A percentile compares a stretch with the other conserved stretches of the same genome.
These are phyloP conservation scores for Empidonax alnorum DNA, from an alignment of 2,113 vertebrate genomes.

Conservation along the genomic window DNA sequence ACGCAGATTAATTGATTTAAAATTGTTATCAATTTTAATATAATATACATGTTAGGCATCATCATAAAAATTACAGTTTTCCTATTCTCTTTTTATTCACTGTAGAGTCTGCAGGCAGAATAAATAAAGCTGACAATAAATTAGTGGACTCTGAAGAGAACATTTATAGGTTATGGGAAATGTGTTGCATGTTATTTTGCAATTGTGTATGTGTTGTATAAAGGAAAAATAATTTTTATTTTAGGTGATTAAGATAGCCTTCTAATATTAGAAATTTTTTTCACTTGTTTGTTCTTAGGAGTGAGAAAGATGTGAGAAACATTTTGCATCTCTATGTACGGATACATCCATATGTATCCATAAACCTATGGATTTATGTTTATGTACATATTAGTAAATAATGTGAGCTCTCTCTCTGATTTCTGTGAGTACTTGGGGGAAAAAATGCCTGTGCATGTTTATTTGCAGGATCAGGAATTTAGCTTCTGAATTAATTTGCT, in stretches of 20 bases:
- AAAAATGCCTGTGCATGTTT: background rate
- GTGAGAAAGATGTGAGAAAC: background rate
- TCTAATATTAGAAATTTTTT: background rate
- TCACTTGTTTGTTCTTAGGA: background rate
- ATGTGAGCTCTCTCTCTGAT: background rate
- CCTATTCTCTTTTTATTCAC: background rate
- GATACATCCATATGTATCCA: too few species aligned
- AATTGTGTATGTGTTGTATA: background rate
- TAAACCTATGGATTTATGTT: background rate
- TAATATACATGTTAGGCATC: background rate
- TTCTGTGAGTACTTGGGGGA: accelerated
- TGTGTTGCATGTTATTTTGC: background rate
- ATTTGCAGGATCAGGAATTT: background rate
- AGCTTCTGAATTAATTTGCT: background rate
- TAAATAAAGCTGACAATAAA: background rate
- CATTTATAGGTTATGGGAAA: background rate
- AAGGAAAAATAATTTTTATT: background rate
- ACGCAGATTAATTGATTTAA: background rate
- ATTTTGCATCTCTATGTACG: background rate
- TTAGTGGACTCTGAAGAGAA: background rate
- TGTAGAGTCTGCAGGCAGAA: background rate
- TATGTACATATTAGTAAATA: background rate
- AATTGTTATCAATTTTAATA: background rate
- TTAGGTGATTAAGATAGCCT: background rate
- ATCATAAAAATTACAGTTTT: background rate